These are phyloP conservation scores for Anoncus sp. DNA, from an alignment of 2,888 invertebrate genomes.

Conservation along the genomic window DNA sequence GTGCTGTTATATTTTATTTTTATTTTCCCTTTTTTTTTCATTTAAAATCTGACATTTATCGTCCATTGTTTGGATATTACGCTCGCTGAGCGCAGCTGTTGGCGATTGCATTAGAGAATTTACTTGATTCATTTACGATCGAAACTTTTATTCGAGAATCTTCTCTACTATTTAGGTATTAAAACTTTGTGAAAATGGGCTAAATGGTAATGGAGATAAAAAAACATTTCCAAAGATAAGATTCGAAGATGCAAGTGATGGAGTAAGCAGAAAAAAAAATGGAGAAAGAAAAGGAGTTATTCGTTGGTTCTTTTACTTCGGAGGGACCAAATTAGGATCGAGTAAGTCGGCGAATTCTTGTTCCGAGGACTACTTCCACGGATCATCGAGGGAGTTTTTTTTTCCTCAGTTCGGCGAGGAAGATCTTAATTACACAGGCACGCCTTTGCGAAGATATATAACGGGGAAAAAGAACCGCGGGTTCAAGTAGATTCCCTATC, in stretches of 20 bases:
- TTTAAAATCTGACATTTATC: slow-evolving; percentile 39
- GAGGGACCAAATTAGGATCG: slow-evolving; percentile 35
- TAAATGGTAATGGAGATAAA: too few relatives aligned
- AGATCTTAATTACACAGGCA: slow-evolving; percentile 60
- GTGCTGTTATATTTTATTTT: neutral
- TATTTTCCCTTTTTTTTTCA: neutral
- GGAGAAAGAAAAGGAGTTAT: slow-evolving; percentile 12
- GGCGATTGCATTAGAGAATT: slow-evolving; percentile 50
- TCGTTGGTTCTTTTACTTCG: slow-evolving; percentile 22
- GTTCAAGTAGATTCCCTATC: slow-evolving; percentile 13
- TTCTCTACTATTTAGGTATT: too few relatives aligned
- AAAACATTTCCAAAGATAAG: too few relatives aligned
- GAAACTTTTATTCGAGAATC: too few relatives aligned
- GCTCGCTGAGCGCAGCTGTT: slow-evolving; percentile 38
- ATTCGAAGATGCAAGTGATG: too few relatives aligned
- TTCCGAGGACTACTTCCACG: slow-evolving; percentile 11
- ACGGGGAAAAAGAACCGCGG: slow-evolving; percentile 16
- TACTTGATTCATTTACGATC: too few relatives aligned
- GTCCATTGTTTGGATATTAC: slow-evolving; percentile 45
- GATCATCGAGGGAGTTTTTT: slow-evolving; percentile 52
- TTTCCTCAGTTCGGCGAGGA: slow-evolving; percentile 16
- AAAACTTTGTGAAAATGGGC: too few relatives aligned
- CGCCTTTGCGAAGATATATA: slow-evolving; percentile 35
- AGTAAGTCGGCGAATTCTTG: slow-evolving; percentile 42
- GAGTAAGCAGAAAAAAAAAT: too few relatives aligned